phyloP scores from a whole-genome alignment of 2,797 vertebrate genomes.

The Sebastes baramenuke region DNA sequence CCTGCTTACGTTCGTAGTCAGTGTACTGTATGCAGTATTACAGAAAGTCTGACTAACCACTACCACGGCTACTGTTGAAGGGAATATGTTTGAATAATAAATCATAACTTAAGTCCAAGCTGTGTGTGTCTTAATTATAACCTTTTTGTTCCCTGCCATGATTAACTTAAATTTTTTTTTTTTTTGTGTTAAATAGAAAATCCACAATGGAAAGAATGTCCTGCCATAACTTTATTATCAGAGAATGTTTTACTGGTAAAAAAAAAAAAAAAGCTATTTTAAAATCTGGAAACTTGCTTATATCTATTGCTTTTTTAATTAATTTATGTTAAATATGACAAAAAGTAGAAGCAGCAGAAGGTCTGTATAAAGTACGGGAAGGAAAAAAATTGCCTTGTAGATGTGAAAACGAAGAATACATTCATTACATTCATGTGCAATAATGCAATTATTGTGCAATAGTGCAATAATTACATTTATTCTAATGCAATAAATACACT shows the following conservation, averaged over 20 bases:
- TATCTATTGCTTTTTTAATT: not conserved
- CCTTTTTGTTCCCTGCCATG: not conserved
- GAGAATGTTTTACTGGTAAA: too few relatives aligned
- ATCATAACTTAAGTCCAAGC: constrained; percentile 11
- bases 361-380: not conserved
- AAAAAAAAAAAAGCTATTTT: not conserved
- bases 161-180: not conserved
- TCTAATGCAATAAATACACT: not conserved
- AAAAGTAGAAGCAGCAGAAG: not conserved
- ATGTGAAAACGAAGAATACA: not conserved
- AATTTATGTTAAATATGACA: not conserved
- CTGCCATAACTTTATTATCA: not conserved
- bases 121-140: not conserved
- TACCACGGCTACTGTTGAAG: constrained; percentile 32
- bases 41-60: not conserved
- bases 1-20: not conserved
- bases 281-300: not conserved
- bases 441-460: not conserved
- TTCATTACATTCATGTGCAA: not conserved
- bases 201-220: not conserved
- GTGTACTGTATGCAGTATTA: not conserved
- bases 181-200: not conserved
- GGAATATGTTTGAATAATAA: constrained; percentile 57
- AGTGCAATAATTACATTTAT: not conserved
- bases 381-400: too few relatives aligned